Conservation (phyloP, 1,140 invertebrate species). For the Zeugodacus cucurbitae region DNA sequence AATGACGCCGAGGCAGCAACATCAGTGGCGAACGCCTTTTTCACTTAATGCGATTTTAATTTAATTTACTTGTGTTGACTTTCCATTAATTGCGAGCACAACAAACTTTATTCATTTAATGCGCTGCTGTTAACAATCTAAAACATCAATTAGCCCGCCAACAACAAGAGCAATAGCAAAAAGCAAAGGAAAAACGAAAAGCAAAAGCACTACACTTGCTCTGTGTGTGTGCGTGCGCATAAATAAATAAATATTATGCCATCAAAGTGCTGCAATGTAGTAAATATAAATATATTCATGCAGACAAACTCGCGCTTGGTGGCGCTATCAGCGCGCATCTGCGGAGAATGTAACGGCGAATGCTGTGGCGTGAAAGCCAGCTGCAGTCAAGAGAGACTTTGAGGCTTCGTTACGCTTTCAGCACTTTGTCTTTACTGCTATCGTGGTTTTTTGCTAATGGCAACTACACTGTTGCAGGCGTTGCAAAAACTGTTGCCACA, state of each 20-base stretch:
- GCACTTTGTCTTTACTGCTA: background rate
- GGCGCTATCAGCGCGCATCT: background rate
- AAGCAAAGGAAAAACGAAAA: background rate
- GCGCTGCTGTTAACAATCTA: constrained; percentile 32
- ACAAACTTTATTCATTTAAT: constrained; percentile 35
- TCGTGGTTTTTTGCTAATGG: background rate
- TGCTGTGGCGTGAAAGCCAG: background rate
- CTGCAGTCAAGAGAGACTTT: background rate
- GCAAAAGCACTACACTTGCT: background rate
- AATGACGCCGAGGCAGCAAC: background rate
- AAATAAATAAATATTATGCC: constrained; percentile 36
- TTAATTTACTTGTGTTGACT: constrained; percentile 38
- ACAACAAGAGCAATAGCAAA: background rate
- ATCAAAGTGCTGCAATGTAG: constrained; percentile 27
- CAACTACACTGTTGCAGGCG: background rate
- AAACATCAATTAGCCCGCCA: constrained; percentile 26
- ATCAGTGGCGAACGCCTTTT: background rate
- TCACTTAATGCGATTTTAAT: constrained; percentile 38
- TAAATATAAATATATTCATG: background rate
- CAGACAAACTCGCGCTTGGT: background rate
- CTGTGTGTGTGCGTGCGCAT: background rate
- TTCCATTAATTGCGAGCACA: constrained; percentile 32
- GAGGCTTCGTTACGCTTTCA: background rate
- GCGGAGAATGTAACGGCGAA: background rate
- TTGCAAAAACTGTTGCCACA: background rate